Evolutionary conservation across 2,797 vertebrate genomes (phyloP), one percentile per base, ranked within the genome.

Genomic region (Rhinophrynus dorsalis): DNA sequence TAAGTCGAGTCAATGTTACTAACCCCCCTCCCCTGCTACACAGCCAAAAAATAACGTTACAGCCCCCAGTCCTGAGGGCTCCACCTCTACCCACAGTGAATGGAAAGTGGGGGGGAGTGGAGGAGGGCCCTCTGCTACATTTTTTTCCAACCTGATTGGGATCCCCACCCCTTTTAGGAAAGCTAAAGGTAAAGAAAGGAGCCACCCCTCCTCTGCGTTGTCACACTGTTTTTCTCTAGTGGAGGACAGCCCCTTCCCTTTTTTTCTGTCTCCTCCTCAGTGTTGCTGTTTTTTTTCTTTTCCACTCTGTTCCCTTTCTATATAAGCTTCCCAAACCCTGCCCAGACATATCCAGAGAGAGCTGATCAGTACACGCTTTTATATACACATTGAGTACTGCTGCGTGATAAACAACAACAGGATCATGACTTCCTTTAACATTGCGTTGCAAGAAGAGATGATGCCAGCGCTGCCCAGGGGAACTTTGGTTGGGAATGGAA

Each of bases 301-400:
- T 62, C 37, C 37, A 37, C 47, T 70, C 51, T 23, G 38, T 60
- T 72, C 60, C 60, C 24, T 72, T 57, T 72, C 60, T 72, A 72
- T 72, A 72, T 58, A 72, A 72, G 52, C 60, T 72, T 50, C 60
- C 68, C 32, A 40, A 51, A 17, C 32, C 60, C 51, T 57, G 68
- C 68, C 60, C 60, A 51, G 68, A 40, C 68, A 48, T 11, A 64
- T 40, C 32, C 52, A 72, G 21, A 24, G 21, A 56, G 29, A 15
- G 52, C 12, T 21, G 42, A 57, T 50, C 61, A 27, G 15, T 32
- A 15, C 18, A 0, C 37, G 15, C 37, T 15, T 12, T n/a, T n/a
- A 13, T 13, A 17, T 10, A 52, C 23, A n/a, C 6, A 32, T 38
- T 29, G 13, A 3, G n/a, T 13, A 24, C 30, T 7, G 17, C 37